Conservation (phyloP, 1,140 invertebrate species). For the silkworm (Bombyx mori) region DNA sequence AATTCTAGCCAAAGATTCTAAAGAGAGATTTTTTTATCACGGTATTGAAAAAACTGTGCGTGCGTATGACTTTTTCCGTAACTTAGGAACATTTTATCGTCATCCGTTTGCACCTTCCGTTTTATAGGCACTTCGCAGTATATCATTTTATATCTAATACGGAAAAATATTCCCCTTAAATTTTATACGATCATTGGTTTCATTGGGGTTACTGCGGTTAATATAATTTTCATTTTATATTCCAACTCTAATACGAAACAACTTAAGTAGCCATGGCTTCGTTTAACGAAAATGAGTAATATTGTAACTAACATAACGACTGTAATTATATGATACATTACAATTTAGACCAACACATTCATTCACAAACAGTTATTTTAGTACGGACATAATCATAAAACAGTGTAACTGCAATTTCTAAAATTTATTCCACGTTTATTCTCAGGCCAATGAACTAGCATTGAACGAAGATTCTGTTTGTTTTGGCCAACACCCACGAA, state of each 20-base stretch:
- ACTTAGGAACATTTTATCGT: slow-evolving; percentile 4
- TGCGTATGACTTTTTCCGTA: neutral
- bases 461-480: slow-evolving; percentile 17
- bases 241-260: too few species aligned
- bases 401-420: slow-evolving; percentile 16
- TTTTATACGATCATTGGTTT: slow-evolving; percentile 24
- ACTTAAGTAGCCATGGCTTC: too few species aligned
- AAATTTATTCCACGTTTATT: slow-evolving; percentile 16
- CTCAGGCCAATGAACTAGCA: slow-evolving; percentile 15
- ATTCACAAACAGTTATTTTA: slow-evolving; percentile 13
- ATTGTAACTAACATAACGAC: too few species aligned
- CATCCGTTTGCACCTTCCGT: slow-evolving; percentile 23
- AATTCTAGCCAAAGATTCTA: too few species aligned
- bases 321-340: neutral
- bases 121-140: slow-evolving; percentile 24
- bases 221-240: slow-evolving; percentile 9
- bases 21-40: too few species aligned
- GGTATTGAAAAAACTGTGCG: too few species aligned
- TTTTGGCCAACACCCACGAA: slow-evolving; percentile 13
- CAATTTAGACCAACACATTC: slow-evolving; percentile 5
- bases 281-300: too few species aligned
- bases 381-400: slow-evolving; percentile 17
- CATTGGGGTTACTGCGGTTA: slow-evolving; percentile 5
- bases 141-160: slow-evolving; percentile 24
- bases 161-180: slow-evolving; percentile 21